Percentiles rank a stretch among this genome's conserved stretches.
phyloP scores from a whole-genome alignment of 2,888 invertebrate species.

The Thereva nobilitata region DNA sequence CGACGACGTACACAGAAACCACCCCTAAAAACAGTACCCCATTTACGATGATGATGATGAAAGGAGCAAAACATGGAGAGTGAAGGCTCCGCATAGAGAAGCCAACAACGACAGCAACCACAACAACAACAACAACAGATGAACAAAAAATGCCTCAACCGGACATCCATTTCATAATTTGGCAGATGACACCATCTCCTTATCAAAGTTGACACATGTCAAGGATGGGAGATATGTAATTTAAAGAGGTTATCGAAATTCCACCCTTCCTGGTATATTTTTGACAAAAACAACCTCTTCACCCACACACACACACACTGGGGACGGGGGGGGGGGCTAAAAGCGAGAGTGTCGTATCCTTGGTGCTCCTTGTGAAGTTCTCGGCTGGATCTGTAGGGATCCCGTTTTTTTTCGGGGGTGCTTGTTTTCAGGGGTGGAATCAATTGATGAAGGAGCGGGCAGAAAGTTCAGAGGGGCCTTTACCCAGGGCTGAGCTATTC shows the following conservation, averaged over 20 bases:
- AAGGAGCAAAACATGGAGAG: no score
- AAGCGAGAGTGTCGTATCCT: no score
- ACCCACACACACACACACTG: background rate
- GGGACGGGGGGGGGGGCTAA: background rate
- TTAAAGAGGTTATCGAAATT: slow-evolving; percentile 32
- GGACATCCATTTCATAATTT: slow-evolving; percentile 36
- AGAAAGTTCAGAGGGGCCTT: slow-evolving; percentile 16
- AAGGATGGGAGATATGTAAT: slow-evolving; percentile 34
- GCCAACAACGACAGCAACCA: background rate
- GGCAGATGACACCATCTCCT: slow-evolving; percentile 40
- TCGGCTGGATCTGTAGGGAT: no score
- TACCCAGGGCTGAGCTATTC: slow-evolving; percentile 17
- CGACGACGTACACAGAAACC: no score
- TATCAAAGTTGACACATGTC: slow-evolving; percentile 41
- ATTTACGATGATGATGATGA: no score
- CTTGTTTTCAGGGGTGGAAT: no score
- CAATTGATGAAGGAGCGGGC: no score
- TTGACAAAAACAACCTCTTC: slow-evolving; percentile 26
- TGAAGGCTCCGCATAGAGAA: background rate
- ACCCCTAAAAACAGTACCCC: no score
- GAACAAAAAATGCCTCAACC: slow-evolving; percentile 6
- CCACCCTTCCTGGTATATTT: slow-evolving; percentile 26
- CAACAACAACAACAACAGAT: slow-evolving; percentile 1
- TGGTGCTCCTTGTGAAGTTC: no score
- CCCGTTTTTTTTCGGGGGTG: no score